Base-by-base conservation (phyloP, 2,113 vertebrate species). In the Saccopteryx leptura region DNA sequence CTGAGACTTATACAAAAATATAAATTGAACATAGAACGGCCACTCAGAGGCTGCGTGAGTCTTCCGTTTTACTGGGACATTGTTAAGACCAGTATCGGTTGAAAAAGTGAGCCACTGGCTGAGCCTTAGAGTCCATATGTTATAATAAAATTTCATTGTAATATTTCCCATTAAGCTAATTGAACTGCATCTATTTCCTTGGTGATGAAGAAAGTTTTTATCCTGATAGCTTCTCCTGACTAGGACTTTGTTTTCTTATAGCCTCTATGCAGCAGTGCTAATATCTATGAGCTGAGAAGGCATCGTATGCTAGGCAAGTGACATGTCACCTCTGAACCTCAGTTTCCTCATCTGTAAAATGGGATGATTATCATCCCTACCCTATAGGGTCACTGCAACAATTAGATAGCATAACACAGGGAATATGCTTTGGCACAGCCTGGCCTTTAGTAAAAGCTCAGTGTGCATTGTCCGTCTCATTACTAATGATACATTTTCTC, bases 321-420 rank as follows among this genome's bases (percentile, higher is more conserved):
- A 71, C 6, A 0, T 74, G 17, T 74, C 66, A 92, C 48, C 61
- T 89, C 79, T 88, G 50, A 93, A 79, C n/a, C 52, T 93, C 46
- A 63, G 14, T 91, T 93, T 95, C n/a, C 63, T 79, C 24, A 74
- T 71, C 80, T 94, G 14, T 95, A 80, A 96, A 90, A 78, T 74
- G 52, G 46, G 66, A n/a, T 82, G 33, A 58, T 86, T 78, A 72
- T 78, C 58, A 74, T 82, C 12, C 7, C 12, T 89, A 56, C 58
- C 50, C 10, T 54, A 52, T 7, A 84, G 23, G 58, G n/a, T 52
- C 74, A 15, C 80, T 89, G 31, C 85, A 85, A 52, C 31, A 84
- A n/a, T 75, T 72, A 84, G 84, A 39, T 78, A 82, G 85, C 52
- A 56, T 61, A 74, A 66, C 56, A 1, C 33, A 83, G 6, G 23